Base-by-base conservation (phyloP, 2,888 invertebrate species). In the Axea sp. region DNA sequence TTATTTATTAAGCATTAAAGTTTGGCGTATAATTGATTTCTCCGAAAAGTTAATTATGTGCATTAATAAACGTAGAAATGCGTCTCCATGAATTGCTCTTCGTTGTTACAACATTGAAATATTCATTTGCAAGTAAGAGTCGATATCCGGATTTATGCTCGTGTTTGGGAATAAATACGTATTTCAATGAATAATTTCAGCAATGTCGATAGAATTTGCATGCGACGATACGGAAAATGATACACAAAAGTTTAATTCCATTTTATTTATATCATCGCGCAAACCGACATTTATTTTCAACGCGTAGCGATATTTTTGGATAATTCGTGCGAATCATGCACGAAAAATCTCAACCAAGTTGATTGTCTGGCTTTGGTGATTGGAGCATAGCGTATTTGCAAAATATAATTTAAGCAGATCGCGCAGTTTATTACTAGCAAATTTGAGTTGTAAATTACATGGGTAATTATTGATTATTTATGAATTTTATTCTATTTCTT, bases 141-240 rank as follows among this genome's bases (percentile, higher is more conserved):
- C 8, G 12, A 17, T 11, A 49, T 12, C 22, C 43, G 51, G 64
- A 33, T 64, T 64, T 41, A 35, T 33, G 51, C 8, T 35, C 35
- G 24, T 53, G 28, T 35, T 62, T 15, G 14, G 11, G 9, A 35
- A 51, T 37, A 41, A 51, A 62, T 51, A 17, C 51, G 26, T 51
- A 62, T 51, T 62, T 12, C 49, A 43, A 64, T 64, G 51, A 64
- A 64, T 64, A 64, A 51, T 62, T 49, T n/a, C n/a, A n/a, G n/a
- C n/a, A n/a, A n/a, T n/a, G n/a, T 49, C 6, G 35, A 15, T 14
- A 8, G 24, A n/a, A 51, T 51, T 64, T 51, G 43, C 31, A 64
- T 53, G 22, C 35, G 28, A 19, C 15, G 53, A 26, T 12, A 14
- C 28, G 39, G 8, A 35, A 53, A 64, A 64, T 43, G 17, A 47